Evolutionary conservation across 2,888 invertebrate species (phyloP).

Genomic region (Pyrgus malvae): DNA sequence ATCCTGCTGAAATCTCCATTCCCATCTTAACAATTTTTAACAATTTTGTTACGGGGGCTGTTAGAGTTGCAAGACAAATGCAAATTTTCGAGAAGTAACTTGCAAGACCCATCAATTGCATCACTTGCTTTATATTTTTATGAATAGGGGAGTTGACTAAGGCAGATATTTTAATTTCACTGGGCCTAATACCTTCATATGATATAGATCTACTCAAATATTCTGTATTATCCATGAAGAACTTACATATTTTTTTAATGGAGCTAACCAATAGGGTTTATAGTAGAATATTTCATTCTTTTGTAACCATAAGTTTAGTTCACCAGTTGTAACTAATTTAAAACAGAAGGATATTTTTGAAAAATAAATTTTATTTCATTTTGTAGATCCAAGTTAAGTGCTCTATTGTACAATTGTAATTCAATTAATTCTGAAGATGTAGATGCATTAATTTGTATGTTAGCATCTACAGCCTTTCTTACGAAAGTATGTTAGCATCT

Average conservation of each 20-base stretch:
- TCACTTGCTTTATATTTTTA: neutral
- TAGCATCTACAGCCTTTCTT: too few species aligned
- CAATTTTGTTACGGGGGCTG: constrained; percentile 35
- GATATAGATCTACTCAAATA: neutral
- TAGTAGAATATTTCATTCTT: constrained; percentile 24
- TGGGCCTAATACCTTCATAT: neutral
- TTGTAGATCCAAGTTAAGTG: constrained; percentile 7
- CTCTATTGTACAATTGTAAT: neutral
- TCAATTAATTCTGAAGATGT: neutral
- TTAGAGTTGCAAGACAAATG: constrained; percentile 15
- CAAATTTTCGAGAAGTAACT: constrained; percentile 34
- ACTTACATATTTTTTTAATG: neutral
- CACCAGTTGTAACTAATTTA: constrained; percentile 28
- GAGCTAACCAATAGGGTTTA: constrained; percentile 34
- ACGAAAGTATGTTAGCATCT: too few species aligned
- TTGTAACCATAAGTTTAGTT: constrained; percentile 28
- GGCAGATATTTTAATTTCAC: neutral
- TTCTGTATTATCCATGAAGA: neutral
- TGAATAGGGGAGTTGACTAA: neutral
- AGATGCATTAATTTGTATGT: too few species aligned
- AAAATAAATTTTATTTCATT: constrained; percentile 24
- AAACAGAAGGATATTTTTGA: constrained; percentile 24
- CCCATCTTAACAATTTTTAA: constrained; percentile 37
- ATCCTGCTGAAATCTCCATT: constrained; percentile 40
- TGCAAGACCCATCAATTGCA: neutral